Evolutionary conservation across 2,113 vertebrate genomes (phyloP), one percentile per base, ranked within the genome.

Genomic region (Prionailurus bengalensis): DNA sequence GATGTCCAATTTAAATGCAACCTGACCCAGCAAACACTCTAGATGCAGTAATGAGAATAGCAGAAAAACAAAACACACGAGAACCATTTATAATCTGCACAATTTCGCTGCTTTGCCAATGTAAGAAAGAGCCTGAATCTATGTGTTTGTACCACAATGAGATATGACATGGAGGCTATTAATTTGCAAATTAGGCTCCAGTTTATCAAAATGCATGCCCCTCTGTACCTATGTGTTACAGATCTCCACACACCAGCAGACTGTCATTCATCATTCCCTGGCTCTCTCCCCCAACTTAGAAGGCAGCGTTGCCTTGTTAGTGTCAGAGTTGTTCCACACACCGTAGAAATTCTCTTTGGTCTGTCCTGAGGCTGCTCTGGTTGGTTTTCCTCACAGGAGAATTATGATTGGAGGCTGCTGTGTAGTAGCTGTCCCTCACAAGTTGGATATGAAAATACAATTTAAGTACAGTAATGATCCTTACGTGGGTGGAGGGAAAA

Each of bases 121-220:
- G 81, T 25, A 36, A 89, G 95, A 97, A 93, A 94, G 68, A 80
- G 39, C 83, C 86, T 36, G 92, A 42, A 82, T 81, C 63, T 70
- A 0, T 94, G 39, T 95, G 68, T 92, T 83, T 81, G 68, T 73
- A 53, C 45, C 63, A 63, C 70, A 95, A 39, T 81, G 83, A 96
- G 65, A 33, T 81, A 82, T 42, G 45, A 88, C 89, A 92, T 1
- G 5, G 87, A 97, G 73, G 76, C 33, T 96, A 88, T 82, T 89
- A 81, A 86, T 95, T 89, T 95, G 89, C 91, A 95, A 94, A 92
- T 95, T 89, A 95, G 95, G 31, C 95, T 81, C 45, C 63, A 79
- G 92, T 74, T 92, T 63, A 92, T 94, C n/a, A 91, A 65, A 92
- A 94, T 42, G 42, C 23, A 25, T 29, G n/a, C n/a, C 70, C 36